A percentile compares a stretch with the other conserved stretches of the same genome.
Conservation (phyloP, 1,140 invertebrate species). For the Sminthurides bifidus region DNA sequence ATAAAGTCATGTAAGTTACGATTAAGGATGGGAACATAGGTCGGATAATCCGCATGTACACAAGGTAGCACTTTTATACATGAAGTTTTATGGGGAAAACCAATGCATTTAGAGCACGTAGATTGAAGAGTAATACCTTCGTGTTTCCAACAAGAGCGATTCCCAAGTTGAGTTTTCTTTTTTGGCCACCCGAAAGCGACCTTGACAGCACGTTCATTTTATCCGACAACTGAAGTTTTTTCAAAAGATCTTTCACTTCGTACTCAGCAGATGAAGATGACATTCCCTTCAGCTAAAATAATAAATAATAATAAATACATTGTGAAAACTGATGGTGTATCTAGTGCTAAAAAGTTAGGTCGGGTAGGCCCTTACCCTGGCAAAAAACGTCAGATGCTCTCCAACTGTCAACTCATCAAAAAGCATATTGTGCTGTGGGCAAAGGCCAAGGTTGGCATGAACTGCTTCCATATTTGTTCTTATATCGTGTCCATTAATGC, state of each 20-base stretch:
- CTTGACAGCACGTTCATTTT: constrained; percentile 39
- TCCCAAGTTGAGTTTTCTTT: constrained; percentile 43
- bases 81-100: background rate
- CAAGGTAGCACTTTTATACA: too few relatives aligned
- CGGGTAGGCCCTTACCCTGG: constrained; percentile 41
- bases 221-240: constrained; percentile 39
- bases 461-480: constrained; percentile 45
- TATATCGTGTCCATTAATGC: constrained; percentile 55
- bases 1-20: too few relatives aligned
- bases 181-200: constrained; percentile 46
- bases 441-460: constrained; percentile 63
- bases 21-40: too few relatives aligned
- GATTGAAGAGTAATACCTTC: constrained; percentile 30
- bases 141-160: constrained; percentile 42
- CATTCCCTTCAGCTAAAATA: constrained; percentile 40
- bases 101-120: background rate
- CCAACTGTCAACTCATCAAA: constrained; percentile 78
- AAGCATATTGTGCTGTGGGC: constrained; percentile 89
- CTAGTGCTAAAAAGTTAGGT: constrained; percentile 1
- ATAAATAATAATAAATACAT: background rate
- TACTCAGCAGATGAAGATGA: constrained; percentile 33
- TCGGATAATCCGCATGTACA: too few relatives aligned
- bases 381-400: constrained; percentile 81
- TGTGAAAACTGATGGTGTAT: background rate
- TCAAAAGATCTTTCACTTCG: constrained; percentile 35